Conservation (phyloP, 2,113 vertebrate species). For the Sula dactylatra region DNA sequence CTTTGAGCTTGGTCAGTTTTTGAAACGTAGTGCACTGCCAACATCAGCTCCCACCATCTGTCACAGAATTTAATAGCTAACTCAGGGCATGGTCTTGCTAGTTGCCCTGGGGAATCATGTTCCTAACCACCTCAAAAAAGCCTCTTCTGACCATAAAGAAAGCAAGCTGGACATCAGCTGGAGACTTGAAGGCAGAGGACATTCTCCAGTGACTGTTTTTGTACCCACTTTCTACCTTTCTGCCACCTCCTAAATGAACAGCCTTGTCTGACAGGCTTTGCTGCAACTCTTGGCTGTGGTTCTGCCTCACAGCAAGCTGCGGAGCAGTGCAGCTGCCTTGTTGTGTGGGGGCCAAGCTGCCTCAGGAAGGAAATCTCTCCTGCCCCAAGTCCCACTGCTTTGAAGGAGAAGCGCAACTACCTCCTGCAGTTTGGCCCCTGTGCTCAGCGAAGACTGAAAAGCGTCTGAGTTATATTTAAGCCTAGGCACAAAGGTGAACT, state of each 20-base stretch:
- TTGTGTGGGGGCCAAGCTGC: background rate
- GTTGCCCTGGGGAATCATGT: background rate
- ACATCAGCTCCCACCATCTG: background rate
- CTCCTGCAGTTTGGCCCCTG: background rate
- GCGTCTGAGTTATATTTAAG: background rate
- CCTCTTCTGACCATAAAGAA: background rate
- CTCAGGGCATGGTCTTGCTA: background rate
- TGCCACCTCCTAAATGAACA: background rate
- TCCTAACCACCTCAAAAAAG: background rate
- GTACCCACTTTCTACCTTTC: background rate
- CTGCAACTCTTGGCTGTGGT: background rate
- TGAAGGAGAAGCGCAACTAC: background rate
- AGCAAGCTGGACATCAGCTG: background rate
- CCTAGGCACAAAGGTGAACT: background rate
- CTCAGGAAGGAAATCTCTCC: background rate
- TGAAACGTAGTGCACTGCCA: background rate
- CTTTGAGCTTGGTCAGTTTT: background rate
- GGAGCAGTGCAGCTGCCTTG: background rate
- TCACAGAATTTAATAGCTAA: background rate
- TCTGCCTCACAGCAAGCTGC: accelerated
- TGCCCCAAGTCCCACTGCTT: background rate
- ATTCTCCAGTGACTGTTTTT: background rate
- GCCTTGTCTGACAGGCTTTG: background rate
- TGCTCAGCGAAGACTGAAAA: background rate
- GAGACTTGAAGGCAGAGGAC: background rate